Percentiles rank a stretch among this genome's conserved stretches.
These are phyloP conservation scores for Amphilophus citrinellus DNA, from an alignment of 2,113 vertebrate species.

Conservation along the genomic window DNA sequence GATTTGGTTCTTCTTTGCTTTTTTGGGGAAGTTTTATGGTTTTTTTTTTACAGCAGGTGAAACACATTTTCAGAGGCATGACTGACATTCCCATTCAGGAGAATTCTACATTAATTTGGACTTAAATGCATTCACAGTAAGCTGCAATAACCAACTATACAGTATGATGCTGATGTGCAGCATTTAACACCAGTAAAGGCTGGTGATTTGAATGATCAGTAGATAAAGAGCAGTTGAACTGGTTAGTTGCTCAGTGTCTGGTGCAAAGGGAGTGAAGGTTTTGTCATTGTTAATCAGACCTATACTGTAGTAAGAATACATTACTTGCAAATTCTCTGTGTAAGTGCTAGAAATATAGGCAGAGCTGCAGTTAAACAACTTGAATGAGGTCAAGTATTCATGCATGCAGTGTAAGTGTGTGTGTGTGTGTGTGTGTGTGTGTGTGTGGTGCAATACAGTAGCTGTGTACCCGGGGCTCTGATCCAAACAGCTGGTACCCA, in stretches of 20 bases:
- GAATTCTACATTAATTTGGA: conserved; percentile 19
- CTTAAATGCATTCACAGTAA: conserved; percentile 18
- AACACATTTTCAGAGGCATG: no score
- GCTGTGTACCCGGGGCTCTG: conserved; percentile 73
- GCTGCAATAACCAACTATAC: not conserved
- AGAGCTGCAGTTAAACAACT: conserved; percentile 47
- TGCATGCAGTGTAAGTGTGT: conserved; percentile 33
- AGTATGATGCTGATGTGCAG: not conserved
- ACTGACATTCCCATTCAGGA: no score
- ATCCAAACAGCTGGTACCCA: conserved; percentile 83
- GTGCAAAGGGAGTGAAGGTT: not conserved
- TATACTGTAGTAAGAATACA: not conserved
- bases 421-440: conserved; percentile 50
- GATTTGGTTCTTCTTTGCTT: not conserved
- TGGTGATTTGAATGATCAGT: conserved; percentile 1
- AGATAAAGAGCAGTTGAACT: not conserved
- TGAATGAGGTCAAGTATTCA: conserved; percentile 41
- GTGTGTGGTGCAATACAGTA: conserved; percentile 76
- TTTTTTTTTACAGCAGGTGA: no score
- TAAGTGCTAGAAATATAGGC: conserved; percentile 38
- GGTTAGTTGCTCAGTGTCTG: not conserved
- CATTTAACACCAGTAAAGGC: conserved; percentile 10
- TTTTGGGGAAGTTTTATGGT: not conserved
- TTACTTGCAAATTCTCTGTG: conserved; percentile 32
- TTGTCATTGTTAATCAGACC: conserved; percentile 1